These are phyloP conservation scores for Cybosia mesomella DNA, from an alignment of 2,888 invertebrate genomes.

Conservation along the genomic window DNA sequence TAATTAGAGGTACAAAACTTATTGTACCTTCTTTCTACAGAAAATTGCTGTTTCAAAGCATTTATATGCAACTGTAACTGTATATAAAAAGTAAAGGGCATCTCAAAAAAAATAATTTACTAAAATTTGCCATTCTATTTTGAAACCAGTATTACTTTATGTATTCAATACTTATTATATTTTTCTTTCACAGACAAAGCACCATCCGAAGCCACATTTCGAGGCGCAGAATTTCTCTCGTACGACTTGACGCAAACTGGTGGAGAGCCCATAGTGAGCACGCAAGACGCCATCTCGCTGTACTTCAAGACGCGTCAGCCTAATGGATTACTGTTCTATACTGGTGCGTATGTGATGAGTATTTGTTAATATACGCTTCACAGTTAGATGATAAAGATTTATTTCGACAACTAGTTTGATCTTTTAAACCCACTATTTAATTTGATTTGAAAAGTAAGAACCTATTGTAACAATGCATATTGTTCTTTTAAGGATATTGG, in stretches of 20 bases:
- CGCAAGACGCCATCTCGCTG: constrained; percentile 95
- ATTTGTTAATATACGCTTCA: not conserved
- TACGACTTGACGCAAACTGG: constrained; percentile 95
- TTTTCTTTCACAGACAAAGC: constrained; percentile 91
- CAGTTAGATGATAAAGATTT: too few species aligned
- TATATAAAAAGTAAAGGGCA: not conserved
- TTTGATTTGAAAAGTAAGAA: too few species aligned
- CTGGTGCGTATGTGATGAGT: constrained; percentile 85
- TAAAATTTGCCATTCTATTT: not conserved
- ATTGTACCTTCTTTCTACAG: too few species aligned
- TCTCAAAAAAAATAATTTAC: not conserved
- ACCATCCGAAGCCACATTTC: constrained; percentile 97
- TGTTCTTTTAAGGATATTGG: too few species aligned
- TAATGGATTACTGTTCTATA: constrained; percentile 96
- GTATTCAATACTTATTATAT: not conserved
- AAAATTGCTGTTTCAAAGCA: not conserved
- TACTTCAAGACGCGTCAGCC: constrained; percentile 97
- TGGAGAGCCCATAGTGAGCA: constrained; percentile 95
- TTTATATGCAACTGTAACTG: too few species aligned
- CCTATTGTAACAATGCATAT: too few species aligned
- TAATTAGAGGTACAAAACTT: not conserved
- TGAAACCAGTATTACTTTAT: not conserved
- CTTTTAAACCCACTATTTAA: not conserved
- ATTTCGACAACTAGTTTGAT: too few species aligned
- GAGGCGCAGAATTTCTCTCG: constrained; percentile 96